Conservation (phyloP, 2,113 vertebrate genomes). For the Naja naja region DNA sequence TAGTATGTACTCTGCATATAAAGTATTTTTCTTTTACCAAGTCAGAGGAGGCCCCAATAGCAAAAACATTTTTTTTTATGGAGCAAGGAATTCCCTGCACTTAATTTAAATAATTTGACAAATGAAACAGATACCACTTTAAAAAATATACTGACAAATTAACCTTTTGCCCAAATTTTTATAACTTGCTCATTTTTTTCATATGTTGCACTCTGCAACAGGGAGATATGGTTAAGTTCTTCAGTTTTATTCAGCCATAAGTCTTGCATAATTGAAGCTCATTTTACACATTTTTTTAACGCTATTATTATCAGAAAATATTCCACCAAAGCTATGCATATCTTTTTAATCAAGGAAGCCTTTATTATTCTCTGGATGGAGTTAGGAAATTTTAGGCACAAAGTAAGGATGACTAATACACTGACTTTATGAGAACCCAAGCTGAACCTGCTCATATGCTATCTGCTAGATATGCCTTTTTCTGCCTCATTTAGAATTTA, state of each 20-base stretch:
- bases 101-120: constrained; percentile 8
- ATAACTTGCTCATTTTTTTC: background rate
- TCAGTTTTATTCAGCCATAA: constrained; percentile 29
- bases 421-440: background rate
- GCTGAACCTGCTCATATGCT: background rate
- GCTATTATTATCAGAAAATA: constrained; percentile 41
- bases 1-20: constrained; percentile 29
- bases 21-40: constrained; percentile 1
- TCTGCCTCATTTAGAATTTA: background rate
- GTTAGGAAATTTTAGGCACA: constrained; percentile 21
- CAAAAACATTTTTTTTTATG: fast-evolving
- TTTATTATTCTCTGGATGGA: constrained; percentile 30
- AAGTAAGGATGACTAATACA: constrained; percentile 17
- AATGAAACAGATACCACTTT: constrained; percentile 16
- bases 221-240: constrained; percentile 26
- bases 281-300: constrained; percentile 20
- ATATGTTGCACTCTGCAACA: constrained; percentile 28
- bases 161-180: constrained; percentile 1
- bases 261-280: constrained; percentile 36
- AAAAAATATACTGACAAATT: constrained; percentile 17
- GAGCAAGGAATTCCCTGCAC: constrained; percentile 21
- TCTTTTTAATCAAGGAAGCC: constrained; percentile 9
- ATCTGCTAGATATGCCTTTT: constrained; percentile 1
- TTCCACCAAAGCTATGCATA: background rate
- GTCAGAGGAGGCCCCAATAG: background rate